Percentiles rank a stretch among this genome's conserved stretches.
These are phyloP conservation scores for Drosophila lacertosa DNA, from an alignment of 1,140 invertebrate species.

Conservation along the genomic window DNA sequence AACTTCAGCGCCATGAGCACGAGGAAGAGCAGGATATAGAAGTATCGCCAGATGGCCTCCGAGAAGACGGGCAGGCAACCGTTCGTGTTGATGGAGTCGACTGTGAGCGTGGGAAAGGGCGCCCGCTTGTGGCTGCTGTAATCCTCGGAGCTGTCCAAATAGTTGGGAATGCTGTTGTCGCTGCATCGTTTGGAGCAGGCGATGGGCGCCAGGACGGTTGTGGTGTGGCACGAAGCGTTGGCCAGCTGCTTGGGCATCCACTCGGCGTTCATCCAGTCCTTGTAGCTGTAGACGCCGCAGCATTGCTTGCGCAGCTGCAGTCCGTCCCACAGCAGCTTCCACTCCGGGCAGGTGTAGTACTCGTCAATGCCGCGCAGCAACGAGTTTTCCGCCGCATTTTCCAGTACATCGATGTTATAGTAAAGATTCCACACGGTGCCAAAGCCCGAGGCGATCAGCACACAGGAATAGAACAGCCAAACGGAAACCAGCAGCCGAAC, in stretches of 20 bases:
- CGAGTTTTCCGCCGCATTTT: conserved; percentile 54
- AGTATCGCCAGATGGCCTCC: conserved; percentile 37
- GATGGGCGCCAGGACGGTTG: conserved; percentile 56
- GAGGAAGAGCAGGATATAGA: conserved; percentile 58
- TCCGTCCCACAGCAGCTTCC: conserved; percentile 78
- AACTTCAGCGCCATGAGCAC: conserved; percentile 58
- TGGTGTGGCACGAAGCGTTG: background rate
- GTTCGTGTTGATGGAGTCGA: conserved; percentile 58
- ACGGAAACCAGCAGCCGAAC: conserved; percentile 58
- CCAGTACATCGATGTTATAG: conserved; percentile 41
- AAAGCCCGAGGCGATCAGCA: conserved; percentile 66
- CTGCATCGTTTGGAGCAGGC: conserved; percentile 62
- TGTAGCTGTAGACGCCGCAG: conserved; percentile 72
- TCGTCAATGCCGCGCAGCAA: conserved; percentile 70
- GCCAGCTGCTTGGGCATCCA: conserved; percentile 65
- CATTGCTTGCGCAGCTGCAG: conserved; percentile 71
- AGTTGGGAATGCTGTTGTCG: conserved; percentile 30
- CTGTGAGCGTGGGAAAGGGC: conserved; percentile 41
- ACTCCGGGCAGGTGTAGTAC: conserved; percentile 74
- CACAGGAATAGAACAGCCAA: conserved; percentile 72
- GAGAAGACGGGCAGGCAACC: conserved; percentile 61
- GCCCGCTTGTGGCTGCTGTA: background rate
- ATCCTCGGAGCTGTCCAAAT: conserved; percentile 18
- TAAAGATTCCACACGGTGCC: conserved; percentile 61
- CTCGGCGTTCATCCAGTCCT: conserved; percentile 75